Evolutionary conservation across 2,797 vertebrate genomes (phyloP).

Genomic region (Gobio occitaniae): DNA sequence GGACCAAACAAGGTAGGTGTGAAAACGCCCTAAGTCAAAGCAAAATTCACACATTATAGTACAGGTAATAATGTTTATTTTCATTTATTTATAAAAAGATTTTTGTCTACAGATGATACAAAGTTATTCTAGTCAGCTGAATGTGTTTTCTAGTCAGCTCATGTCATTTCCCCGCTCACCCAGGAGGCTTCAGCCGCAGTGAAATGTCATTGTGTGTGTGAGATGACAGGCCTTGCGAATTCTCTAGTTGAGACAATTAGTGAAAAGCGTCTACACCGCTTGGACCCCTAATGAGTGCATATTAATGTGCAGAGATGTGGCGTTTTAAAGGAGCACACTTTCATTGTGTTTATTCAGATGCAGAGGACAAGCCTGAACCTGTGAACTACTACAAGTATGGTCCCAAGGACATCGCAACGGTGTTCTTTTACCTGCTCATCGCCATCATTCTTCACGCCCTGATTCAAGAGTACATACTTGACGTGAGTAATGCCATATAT

Average conservation of each 20-base stretch:
- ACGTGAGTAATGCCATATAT: constrained; percentile 75
- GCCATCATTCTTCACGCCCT: constrained; percentile 86
- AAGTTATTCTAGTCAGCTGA: not conserved
- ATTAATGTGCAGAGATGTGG: not conserved
- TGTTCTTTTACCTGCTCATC: constrained; percentile 87
- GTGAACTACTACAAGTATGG: constrained; percentile 83
- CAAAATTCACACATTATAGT: not conserved
- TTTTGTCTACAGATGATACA: not conserved
- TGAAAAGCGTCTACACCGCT: too few relatives aligned
- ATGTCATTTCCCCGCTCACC: not conserved
- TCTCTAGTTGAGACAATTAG: not conserved
- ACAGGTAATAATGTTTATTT: not conserved
- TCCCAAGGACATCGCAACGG: constrained; percentile 84
- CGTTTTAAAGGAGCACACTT: not conserved
- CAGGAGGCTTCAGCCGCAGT: too few relatives aligned
- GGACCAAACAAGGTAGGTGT: too few relatives aligned
- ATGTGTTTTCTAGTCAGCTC: not conserved
- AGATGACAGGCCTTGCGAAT: not conserved
- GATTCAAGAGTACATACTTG: constrained; percentile 87
- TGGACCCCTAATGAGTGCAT: not conserved
- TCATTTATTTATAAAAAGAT: not conserved
- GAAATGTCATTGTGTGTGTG: not conserved
- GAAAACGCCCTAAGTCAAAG: not conserved
- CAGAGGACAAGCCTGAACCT: constrained; percentile 78
- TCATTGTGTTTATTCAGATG: constrained; percentile 21